Percentiles rank a stretch among this genome's conserved stretches.
Evolutionary conservation across 1,140 invertebrate genomes (phyloP).

Genomic region (Chironomus striatipennis): DNA sequence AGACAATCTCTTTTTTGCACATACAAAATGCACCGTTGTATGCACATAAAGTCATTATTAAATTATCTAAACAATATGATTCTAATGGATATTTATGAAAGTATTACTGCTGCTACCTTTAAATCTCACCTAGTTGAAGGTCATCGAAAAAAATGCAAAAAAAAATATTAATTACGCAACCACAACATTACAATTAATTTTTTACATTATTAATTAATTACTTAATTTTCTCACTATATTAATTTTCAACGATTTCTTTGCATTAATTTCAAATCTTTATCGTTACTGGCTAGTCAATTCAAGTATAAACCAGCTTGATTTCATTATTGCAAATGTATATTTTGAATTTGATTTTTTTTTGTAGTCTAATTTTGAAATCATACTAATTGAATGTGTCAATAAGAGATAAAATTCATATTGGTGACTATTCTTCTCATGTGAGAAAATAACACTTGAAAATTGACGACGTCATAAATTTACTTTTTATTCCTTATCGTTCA

Average conservation of each 20-base stretch:
- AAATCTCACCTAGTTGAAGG: not conserved
- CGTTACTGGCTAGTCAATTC: not conserved
- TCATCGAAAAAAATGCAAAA: not conserved
- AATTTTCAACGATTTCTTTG: not conserved
- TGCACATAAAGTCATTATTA: not conserved
- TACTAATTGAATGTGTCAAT: not conserved
- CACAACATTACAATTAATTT: constrained; percentile 14
- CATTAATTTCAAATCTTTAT: not conserved
- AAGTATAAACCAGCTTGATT: not conserved
- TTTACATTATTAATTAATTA: not conserved
- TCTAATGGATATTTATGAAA: not conserved
- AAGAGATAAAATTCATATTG: not conserved
- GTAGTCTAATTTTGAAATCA: not conserved
- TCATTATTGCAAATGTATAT: not conserved
- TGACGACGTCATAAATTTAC: no score
- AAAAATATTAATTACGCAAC: not conserved
- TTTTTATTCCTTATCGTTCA: no score
- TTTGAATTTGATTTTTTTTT: not conserved
- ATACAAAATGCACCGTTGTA: no score
- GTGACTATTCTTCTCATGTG: no score
- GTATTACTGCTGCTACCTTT: not conserved
- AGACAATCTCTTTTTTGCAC: no score
- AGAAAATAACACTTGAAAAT: no score
- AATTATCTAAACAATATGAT: constrained; percentile 2
- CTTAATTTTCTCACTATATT: not conserved